These are phyloP conservation scores for Lacerta viridis DNA, from an alignment of 2,797 vertebrate genomes.

Conservation along the genomic window DNA sequence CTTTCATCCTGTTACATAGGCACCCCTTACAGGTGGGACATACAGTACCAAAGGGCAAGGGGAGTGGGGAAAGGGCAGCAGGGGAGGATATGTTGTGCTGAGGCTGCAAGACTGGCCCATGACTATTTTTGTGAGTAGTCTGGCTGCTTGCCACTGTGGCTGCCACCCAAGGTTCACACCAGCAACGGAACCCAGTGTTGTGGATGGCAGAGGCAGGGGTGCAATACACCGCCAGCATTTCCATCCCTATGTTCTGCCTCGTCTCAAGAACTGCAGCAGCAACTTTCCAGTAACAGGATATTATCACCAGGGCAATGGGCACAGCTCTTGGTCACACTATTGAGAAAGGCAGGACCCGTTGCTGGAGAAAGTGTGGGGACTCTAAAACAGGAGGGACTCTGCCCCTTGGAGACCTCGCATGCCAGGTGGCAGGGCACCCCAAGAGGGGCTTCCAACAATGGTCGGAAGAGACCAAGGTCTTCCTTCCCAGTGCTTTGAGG, in stretches of 20 bases:
- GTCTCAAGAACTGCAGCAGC: not conserved
- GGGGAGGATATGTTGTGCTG: not conserved
- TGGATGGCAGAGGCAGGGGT: not conserved
- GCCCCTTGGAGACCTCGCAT: not conserved
- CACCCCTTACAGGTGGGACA: not conserved
- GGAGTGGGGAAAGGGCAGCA: not conserved
- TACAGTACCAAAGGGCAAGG: not conserved
- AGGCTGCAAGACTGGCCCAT: not conserved
- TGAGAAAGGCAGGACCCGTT: constrained; percentile 2
- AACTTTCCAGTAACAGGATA: constrained; percentile 3
- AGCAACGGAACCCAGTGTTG: not conserved
- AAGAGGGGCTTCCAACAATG: not conserved
- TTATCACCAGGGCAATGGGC: not conserved
- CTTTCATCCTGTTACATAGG: not conserved
- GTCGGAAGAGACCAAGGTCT: not conserved
- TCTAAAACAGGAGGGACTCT: not conserved
- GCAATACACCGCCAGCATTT: not conserved
- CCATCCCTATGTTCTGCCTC: not conserved
- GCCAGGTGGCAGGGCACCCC: not conserved
- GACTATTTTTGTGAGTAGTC: not conserved
- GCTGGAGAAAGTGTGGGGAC: not conserved
- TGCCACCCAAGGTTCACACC: not conserved
- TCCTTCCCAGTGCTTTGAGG: not conserved
- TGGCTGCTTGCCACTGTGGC: not conserved
- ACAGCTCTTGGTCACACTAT: not conserved